A percentile compares a stretch with the other conserved stretches of the same genome.
phyloP scores from a whole-genome alignment of 2,888 invertebrate genomes.

The Hypsopygia costalis region DNA sequence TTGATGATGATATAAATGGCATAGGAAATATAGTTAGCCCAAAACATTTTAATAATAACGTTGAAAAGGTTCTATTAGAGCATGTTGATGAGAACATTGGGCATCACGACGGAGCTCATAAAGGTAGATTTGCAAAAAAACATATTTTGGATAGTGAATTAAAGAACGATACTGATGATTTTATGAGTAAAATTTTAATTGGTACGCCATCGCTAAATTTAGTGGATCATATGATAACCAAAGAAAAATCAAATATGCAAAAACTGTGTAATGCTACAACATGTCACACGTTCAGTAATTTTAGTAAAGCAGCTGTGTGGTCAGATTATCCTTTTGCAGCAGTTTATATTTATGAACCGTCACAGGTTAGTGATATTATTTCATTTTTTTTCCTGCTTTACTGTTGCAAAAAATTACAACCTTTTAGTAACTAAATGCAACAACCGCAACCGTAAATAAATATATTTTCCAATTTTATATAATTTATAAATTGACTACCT shows the following conservation, averaged over 20 bases:
- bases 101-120: conserved; percentile 26
- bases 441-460: no score
- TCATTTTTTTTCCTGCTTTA: no score
- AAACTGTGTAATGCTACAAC: not conserved
- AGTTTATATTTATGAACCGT: conserved; percentile 60
- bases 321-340: conserved; percentile 54
- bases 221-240: not conserved
- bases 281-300: not conserved
- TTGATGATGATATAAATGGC: conserved; percentile 15
- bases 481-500: no score
- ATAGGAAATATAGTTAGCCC: conserved; percentile 12
- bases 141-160: conserved; percentile 20
- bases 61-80: conserved; percentile 29
- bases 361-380: conserved; percentile 44
- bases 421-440: no score
- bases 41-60: not conserved
- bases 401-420: no score
- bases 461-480: no score
- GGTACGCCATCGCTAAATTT: not conserved
- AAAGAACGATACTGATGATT: conserved; percentile 12
- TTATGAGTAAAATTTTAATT: not conserved
- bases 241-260: not conserved
- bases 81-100: conserved; percentile 29
- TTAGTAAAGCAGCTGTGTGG: conserved; percentile 35
- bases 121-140: conserved; percentile 39